Percentiles rank a stretch among this genome's conserved stretches.
Evolutionary conservation across 1,140 invertebrate species (phyloP).

Genomic region (Anthonomus grandis): DNA sequence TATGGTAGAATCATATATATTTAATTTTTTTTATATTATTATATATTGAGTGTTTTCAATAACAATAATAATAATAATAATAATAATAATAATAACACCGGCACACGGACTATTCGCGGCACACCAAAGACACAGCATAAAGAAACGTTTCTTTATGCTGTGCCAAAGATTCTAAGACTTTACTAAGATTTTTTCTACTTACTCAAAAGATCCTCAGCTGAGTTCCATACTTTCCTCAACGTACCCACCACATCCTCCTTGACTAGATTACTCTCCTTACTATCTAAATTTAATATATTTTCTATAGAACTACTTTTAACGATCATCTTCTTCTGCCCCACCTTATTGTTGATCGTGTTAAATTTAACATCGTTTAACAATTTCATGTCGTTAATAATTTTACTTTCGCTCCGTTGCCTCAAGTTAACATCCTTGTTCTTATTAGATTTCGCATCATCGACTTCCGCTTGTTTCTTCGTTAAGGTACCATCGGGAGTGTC

Average conservation of each 20-base stretch:
- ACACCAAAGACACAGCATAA: no score
- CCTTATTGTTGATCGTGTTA: conserved; percentile 24
- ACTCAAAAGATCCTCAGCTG: conserved; percentile 41
- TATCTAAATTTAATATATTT: conserved; percentile 32
- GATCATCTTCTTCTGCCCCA: conserved; percentile 19
- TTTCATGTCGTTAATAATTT: conserved; percentile 26
- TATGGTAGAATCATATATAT: no score
- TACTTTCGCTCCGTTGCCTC: conserved; percentile 31
- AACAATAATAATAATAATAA: no score
- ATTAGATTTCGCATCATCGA: conserved; percentile 6
- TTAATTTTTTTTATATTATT: no score
- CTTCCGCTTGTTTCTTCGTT: conserved; percentile 10
- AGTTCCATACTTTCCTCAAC: conserved; percentile 43
- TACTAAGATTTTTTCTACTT: no score
- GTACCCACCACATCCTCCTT: conserved; percentile 19
- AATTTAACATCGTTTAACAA: conserved; percentile 16
- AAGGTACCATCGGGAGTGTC: conserved; percentile 28
- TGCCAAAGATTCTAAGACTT: no score
- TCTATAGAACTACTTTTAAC: conserved; percentile 33
- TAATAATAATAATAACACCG: no score
- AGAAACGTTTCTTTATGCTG: no score
- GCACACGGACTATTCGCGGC: no score
- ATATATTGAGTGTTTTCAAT: no score
- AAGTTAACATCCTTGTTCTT: conserved; percentile 24
- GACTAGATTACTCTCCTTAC: conserved; percentile 33